Conservation (phyloP, 2,113 vertebrate species). For the Oryzias curvinotus region DNA sequence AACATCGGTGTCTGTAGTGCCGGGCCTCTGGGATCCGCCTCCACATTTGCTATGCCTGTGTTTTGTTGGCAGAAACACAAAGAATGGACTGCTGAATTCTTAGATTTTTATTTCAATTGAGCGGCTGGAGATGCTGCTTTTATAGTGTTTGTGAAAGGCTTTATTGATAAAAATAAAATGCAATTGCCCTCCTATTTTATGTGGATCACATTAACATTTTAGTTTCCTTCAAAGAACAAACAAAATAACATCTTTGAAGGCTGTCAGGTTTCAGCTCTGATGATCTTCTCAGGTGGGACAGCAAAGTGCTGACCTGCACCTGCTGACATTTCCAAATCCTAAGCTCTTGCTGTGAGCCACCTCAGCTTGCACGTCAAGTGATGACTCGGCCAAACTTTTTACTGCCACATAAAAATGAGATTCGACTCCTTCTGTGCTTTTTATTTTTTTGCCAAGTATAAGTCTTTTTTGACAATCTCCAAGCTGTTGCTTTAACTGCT, state of each 20-base stretch:
- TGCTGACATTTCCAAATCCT: conserved; percentile 65
- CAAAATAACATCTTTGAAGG: neutral
- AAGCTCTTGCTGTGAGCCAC: conserved; percentile 29
- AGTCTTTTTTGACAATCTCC: conserved; percentile 45
- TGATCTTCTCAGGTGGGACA: conserved; percentile 46
- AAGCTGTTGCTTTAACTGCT: conserved; percentile 20
- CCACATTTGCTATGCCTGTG: conserved; percentile 35
- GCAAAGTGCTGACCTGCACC: conserved; percentile 68
- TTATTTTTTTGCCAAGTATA: conserved; percentile 25
- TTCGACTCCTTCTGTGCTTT: conserved; percentile 41
- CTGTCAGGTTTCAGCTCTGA: conserved; percentile 36
- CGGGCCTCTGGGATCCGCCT: conserved; percentile 55
- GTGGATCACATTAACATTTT: too few species aligned
- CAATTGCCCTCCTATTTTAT: conserved; percentile 6
- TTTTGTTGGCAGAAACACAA: conserved; percentile 25
- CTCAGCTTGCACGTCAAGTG: conserved; percentile 44
- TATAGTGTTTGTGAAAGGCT: too few species aligned
- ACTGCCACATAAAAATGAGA: conserved; percentile 52
- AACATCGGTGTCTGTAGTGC: conserved; percentile 44
- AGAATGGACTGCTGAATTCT: conserved; percentile 4
- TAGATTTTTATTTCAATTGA: neutral
- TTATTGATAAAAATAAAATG: neutral
- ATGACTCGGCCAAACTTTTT: conserved; percentile 55
- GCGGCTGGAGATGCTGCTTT: neutral
- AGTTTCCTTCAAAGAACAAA: too few species aligned